Percentiles rank a stretch among this genome's conserved stretches.
Conservation (phyloP, 2,888 invertebrate genomes). For the Lepidonotus clava region DNA sequence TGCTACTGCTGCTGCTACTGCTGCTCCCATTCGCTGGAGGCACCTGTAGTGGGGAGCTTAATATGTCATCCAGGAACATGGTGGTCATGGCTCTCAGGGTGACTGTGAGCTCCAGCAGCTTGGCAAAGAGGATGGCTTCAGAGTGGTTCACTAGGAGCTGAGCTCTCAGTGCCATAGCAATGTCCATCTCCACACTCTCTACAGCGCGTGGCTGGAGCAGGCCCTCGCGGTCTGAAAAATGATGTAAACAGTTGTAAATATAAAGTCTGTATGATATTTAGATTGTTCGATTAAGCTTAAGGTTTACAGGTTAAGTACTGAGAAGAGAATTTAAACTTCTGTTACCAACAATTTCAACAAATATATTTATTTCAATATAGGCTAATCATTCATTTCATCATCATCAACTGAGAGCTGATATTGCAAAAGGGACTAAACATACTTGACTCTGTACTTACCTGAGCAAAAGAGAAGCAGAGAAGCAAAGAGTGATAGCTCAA, state of each 20-base stretch:
- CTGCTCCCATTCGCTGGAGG: not conserved
- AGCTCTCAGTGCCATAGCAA: constrained; percentile 73
- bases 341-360: too few relatives aligned
- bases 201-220: constrained; percentile 65
- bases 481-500: constrained; percentile 68
- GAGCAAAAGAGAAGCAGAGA: constrained; percentile 71
- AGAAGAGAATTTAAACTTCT: too few relatives aligned
- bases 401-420: too few relatives aligned
- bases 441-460: constrained; percentile 64
- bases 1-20: not conserved
- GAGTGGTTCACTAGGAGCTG: constrained; percentile 74
- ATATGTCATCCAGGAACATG: constrained; percentile 41
- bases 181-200: constrained; percentile 73
- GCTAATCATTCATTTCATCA: too few relatives aligned
- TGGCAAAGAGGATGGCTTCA: constrained; percentile 49
- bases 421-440: not conserved
- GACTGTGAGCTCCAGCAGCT: constrained; percentile 34
- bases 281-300: too few relatives aligned
- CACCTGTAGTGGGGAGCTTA: constrained; percentile 41
- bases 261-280: too few relatives aligned
- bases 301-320: too few relatives aligned
- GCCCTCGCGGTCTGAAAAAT: constrained; percentile 68
- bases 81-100: constrained; percentile 44
- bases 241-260: too few relatives aligned
- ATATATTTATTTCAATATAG: too few relatives aligned